phyloP scores from a whole-genome alignment of 2,888 invertebrate species.

The Phrixothrix hirtus region DNA sequence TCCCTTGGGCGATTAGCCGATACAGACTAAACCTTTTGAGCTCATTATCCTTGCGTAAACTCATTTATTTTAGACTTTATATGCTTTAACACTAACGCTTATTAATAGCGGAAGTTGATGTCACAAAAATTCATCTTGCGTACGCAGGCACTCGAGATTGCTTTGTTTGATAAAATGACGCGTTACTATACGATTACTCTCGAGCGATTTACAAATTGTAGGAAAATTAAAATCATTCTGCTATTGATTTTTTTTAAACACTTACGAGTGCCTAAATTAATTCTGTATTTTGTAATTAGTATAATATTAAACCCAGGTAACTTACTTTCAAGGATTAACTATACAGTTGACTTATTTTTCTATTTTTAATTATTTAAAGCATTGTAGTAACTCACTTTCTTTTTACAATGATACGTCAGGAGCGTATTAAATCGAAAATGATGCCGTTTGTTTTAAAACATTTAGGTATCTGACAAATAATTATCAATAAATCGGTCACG shows the following conservation, averaged over 20 bases:
- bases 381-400: too few relatives aligned
- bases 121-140: conserved; percentile 51
- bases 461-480: too few relatives aligned
- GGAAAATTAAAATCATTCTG: conserved; percentile 1
- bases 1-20: conserved; percentile 50
- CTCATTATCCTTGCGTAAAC: conserved; percentile 44
- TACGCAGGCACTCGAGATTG: conserved; percentile 51
- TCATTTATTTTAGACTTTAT: conserved; percentile 48
- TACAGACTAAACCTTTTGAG: conserved; percentile 44
- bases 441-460: too few relatives aligned
- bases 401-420: too few relatives aligned
- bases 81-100: conserved; percentile 46
- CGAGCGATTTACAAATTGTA: conserved; percentile 16
- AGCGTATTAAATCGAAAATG: too few relatives aligned
- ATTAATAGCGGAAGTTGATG: conserved; percentile 53
- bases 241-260: background rate
- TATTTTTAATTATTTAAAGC: too few relatives aligned
- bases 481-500: too few relatives aligned
- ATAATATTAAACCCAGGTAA: too few relatives aligned
- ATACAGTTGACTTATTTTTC: too few relatives aligned
- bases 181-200: conserved; percentile 19
- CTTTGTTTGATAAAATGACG: conserved; percentile 48
- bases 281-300: too few relatives aligned
- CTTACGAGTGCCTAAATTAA: background rate
- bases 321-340: too few relatives aligned